A percentile compares a stretch with the other conserved stretches of the same genome.
Conservation (phyloP, 37 sponge, comb jelly and placozoan species). For the Mnemiopsis leidyi region DNA sequence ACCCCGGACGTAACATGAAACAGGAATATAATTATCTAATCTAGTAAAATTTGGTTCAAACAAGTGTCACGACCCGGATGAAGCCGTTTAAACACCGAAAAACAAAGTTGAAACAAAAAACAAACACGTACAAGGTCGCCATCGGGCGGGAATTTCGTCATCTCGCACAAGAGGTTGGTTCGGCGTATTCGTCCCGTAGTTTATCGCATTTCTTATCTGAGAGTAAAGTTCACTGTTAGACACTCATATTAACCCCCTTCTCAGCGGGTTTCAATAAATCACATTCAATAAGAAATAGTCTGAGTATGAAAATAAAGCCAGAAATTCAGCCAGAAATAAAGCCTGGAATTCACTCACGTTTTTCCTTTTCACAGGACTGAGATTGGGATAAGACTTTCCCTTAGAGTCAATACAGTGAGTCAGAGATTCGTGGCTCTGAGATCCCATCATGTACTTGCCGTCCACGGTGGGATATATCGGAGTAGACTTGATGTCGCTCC, state of each 20-base stretch:
- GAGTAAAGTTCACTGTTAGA: too few species aligned
- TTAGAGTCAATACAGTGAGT: conserved; percentile 9
- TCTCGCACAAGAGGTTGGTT: neutral
- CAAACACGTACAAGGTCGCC: neutral
- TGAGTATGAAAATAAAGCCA: too few species aligned
- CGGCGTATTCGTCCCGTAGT: neutral
- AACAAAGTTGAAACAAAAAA: neutral
- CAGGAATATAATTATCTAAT: neutral
- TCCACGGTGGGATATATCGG: conserved; percentile 29
- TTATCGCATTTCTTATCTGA: conserved; percentile 10
- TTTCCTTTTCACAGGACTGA: conserved; percentile 52
- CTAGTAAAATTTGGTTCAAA: neutral
- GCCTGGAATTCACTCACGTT: neutral
- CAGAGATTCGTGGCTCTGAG: conserved; percentile 45
- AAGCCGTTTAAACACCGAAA: neutral
- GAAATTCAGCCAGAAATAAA: neutral
- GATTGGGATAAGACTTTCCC: neutral
- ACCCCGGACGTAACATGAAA: neutral
- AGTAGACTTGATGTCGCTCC: conserved; percentile 32
- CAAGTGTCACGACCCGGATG: neutral
- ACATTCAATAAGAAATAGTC: too few species aligned
- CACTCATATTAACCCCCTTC: too few species aligned
- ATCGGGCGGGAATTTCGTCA: conserved; percentile 15
- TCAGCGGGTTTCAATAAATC: too few species aligned
- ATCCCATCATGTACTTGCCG: conserved; percentile 38